Conservation (phyloP, 2,888 invertebrate species). For the Subacronicta megacephala region DNA sequence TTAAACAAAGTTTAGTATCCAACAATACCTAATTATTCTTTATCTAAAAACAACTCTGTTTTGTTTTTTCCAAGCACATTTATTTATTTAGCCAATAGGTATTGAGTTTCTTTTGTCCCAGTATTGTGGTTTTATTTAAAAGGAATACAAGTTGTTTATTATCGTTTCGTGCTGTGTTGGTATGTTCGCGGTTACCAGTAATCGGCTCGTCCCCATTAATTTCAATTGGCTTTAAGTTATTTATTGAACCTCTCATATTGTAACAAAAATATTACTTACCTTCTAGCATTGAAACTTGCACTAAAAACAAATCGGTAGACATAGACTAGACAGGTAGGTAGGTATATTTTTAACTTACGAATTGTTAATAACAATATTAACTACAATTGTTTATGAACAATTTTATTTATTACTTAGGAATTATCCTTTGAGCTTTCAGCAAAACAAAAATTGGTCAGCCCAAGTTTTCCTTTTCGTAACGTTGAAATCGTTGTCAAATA, state of each 20-base stretch:
- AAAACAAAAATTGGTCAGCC: constrained; percentile 23
- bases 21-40: too few relatives aligned
- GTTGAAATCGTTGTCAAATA: constrained; percentile 5
- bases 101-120: neutral
- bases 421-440: too few relatives aligned
- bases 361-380: too few relatives aligned
- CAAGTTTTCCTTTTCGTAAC: constrained; percentile 1
- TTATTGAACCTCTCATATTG: constrained; percentile 2
- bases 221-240: constrained; percentile 24
- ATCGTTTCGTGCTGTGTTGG: constrained; percentile 15
- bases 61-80: too few relatives aligned
- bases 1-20: neutral
- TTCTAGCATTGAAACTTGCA: constrained; percentile 3
- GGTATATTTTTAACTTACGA: too few relatives aligned
- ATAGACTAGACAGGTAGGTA: too few relatives aligned
- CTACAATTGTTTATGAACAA: too few relatives aligned
- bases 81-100: too few relatives aligned
- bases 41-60: too few relatives aligned
- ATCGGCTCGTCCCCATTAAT: constrained; percentile 24
- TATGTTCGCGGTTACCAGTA: constrained; percentile 18
- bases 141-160: neutral
- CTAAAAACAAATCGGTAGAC: too few relatives aligned
- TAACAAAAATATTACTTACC: constrained; percentile 15
- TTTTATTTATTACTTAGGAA: too few relatives aligned
- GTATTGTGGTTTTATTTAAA: constrained; percentile 3